phyloP scores from a whole-genome alignment of 1,140 invertebrate species.

The Drosophila willistoni region DNA sequence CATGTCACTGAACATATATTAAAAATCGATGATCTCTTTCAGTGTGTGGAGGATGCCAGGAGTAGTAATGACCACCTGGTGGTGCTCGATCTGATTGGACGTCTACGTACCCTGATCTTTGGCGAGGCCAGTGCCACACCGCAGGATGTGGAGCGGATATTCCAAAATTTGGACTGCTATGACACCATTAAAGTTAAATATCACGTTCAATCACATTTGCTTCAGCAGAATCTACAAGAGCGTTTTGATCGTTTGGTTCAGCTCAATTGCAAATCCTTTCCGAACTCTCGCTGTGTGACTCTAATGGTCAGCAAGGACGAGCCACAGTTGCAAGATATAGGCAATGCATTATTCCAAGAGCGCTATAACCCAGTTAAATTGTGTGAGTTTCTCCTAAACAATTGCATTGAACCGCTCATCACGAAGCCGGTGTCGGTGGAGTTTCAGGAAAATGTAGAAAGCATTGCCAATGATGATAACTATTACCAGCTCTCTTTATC shows the following conservation, averaged over 20 bases:
- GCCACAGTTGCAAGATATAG: slow-evolving; percentile 71
- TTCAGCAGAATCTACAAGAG: slow-evolving; percentile 74
- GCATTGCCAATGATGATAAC: slow-evolving; percentile 14
- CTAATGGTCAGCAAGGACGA: slow-evolving; percentile 70
- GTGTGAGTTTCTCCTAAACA: slow-evolving; percentile 71
- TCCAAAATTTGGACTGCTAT: slow-evolving; percentile 69
- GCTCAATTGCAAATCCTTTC: slow-evolving; percentile 72
- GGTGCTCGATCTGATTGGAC: slow-evolving; percentile 62
- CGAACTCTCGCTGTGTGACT: slow-evolving; percentile 72
- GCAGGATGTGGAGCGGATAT: slow-evolving; percentile 61
- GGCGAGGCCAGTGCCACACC: slow-evolving; percentile 41
- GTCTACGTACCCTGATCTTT: slow-evolving; percentile 62
- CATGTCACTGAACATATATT: slow-evolving; percentile 65
- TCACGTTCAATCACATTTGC: slow-evolving; percentile 64
- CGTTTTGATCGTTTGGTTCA: slow-evolving; percentile 74
- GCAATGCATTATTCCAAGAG: slow-evolving; percentile 72
- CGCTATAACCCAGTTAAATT: slow-evolving; percentile 68
- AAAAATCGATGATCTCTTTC: slow-evolving; percentile 75
- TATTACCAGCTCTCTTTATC: slow-evolving; percentile 63
- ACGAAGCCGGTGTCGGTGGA: slow-evolving; percentile 71
- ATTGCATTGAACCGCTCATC: slow-evolving; percentile 77
- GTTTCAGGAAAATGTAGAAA: slow-evolving; percentile 43
- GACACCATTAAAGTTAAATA: slow-evolving; percentile 76
- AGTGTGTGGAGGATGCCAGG: slow-evolving; percentile 73
- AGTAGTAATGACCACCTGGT: slow-evolving; percentile 65